These are phyloP conservation scores for Lymantria monacha DNA, from an alignment of 2,888 invertebrate genomes.

Conservation along the genomic window DNA sequence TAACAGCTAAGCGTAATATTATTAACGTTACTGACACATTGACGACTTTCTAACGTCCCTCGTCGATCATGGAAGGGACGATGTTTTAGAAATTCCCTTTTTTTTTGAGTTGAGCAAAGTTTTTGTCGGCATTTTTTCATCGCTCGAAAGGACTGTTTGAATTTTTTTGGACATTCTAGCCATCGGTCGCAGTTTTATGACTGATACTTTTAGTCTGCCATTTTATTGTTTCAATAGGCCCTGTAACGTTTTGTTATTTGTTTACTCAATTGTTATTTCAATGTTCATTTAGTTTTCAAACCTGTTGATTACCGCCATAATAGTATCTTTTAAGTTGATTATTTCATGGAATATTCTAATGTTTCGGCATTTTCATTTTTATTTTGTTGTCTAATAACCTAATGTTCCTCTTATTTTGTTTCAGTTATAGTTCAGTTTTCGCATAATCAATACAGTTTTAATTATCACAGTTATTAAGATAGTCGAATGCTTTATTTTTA, in stretches of 20 bases:
- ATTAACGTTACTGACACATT: slow-evolving; percentile 26
- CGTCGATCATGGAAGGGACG: slow-evolving; percentile 24
- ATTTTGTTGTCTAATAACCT: too few relatives aligned
- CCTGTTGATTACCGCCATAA: not conserved
- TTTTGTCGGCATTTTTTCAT: slow-evolving; percentile 39
- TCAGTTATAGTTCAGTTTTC: too few relatives aligned
- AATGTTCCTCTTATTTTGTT: too few relatives aligned
- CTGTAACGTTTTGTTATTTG: slow-evolving; percentile 18
- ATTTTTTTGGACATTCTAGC: slow-evolving; percentile 37
- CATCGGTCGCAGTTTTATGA: slow-evolving; percentile 40
- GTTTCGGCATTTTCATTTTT: too few relatives aligned
- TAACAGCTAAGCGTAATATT: slow-evolving; percentile 20
- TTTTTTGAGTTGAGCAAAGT: slow-evolving; percentile 37
- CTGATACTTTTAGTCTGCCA: slow-evolving; percentile 38
- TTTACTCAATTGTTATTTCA: slow-evolving; percentile 30
- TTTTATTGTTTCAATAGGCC: slow-evolving; percentile 36
- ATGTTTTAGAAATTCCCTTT: slow-evolving; percentile 19
- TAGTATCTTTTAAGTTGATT: too few relatives aligned
- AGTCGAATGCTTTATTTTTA: too few relatives aligned
- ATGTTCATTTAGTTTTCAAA: slow-evolving; percentile 21
- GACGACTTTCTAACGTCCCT: slow-evolving; percentile 40
- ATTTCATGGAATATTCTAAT: too few relatives aligned
- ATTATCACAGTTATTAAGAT: too few relatives aligned
- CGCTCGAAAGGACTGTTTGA: slow-evolving; percentile 25
- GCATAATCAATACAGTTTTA: too few relatives aligned